These are phyloP conservation scores for Salmo trutta DNA, from an alignment of 2,797 vertebrate species.

Conservation along the genomic window DNA sequence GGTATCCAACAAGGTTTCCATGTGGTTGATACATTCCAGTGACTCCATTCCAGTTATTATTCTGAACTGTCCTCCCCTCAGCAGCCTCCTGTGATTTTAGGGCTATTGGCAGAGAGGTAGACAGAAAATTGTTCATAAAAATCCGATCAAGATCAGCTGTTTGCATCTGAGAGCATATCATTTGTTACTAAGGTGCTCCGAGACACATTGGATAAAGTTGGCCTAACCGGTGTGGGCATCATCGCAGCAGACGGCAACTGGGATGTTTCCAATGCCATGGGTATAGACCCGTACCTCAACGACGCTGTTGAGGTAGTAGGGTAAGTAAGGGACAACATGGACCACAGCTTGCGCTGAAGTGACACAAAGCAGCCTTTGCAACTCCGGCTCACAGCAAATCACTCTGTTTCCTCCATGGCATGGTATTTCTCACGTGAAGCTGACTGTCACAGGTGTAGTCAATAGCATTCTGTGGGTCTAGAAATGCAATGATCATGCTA, in stretches of 20 bases:
- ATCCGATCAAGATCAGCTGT: not conserved
- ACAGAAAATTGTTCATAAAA: not conserved
- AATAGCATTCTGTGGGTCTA: not conserved
- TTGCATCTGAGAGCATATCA: conserved; percentile 58
- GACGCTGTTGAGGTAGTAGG: conserved; percentile 83
- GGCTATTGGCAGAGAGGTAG: not conserved
- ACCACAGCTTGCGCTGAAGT: not conserved
- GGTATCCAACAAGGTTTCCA: too few species aligned
- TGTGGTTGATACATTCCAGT: too few species aligned
- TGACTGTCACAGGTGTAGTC: too few species aligned
- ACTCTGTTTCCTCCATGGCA: not conserved
- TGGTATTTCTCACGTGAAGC: not conserved
- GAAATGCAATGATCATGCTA: not conserved
- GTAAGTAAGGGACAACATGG: conserved; percentile 74
- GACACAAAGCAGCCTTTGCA: not conserved
- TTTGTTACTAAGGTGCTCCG: conserved; percentile 86
- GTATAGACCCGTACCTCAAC: conserved; percentile 81
- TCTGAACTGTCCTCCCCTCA: too few species aligned
- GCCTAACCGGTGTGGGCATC: conserved; percentile 79
- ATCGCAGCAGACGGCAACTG: conserved; percentile 87
- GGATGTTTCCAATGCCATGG: conserved; percentile 76
- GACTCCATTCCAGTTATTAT: too few species aligned
- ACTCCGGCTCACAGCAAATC: not conserved
- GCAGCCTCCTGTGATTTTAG: not conserved
- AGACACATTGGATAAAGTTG: conserved; percentile 80